phyloP scores from a whole-genome alignment of 2,113 vertebrate species.

The Lota lota region DNA sequence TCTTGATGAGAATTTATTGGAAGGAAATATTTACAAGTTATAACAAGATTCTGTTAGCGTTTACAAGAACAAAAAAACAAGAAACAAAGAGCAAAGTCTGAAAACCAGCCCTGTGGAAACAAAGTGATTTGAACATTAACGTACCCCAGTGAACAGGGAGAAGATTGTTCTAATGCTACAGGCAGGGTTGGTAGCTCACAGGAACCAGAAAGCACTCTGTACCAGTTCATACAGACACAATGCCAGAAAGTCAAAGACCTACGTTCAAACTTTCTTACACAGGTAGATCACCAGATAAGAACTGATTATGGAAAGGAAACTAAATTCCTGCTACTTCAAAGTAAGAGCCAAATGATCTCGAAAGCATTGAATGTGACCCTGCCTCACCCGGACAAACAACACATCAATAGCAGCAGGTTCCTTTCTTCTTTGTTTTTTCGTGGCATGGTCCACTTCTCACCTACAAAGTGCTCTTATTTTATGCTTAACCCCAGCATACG shows the following conservation, averaged over 20 bases:
- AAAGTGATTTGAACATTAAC: conserved; percentile 14
- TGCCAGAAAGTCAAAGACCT: conserved; percentile 3
- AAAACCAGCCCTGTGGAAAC: conserved; percentile 29
- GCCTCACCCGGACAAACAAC: conserved; percentile 62
- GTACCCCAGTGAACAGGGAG: conserved; percentile 69
- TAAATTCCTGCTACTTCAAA: conserved; percentile 28
- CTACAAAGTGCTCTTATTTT: conserved; percentile 95
- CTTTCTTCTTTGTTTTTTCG: conserved; percentile 45
- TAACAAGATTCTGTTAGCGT: conserved; percentile 18
- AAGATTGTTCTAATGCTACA: conserved; percentile 97
- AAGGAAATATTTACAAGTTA: conserved; percentile 68
- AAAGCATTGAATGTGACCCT: conserved; percentile 20
- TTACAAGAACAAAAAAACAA: conserved; percentile 30
- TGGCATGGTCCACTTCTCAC: conserved; percentile 79
- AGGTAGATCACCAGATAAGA: not conserved
- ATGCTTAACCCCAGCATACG: conserved; percentile 79
- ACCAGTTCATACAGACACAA: conserved; percentile 9
- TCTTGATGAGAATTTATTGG: conserved; percentile 66
- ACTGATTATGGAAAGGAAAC: conserved; percentile 1
- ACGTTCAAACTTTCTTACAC: conserved; percentile 13
- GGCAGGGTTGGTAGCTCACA: conserved; percentile 74
- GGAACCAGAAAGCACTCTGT: conserved; percentile 24
- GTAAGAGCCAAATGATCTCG: conserved; percentile 32
- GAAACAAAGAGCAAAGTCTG: conserved; percentile 18
- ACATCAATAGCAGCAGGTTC: conserved; percentile 90